Evolutionary conservation across 2,113 vertebrate species (phyloP).

Genomic region (Zootoca vivipara): DNA sequence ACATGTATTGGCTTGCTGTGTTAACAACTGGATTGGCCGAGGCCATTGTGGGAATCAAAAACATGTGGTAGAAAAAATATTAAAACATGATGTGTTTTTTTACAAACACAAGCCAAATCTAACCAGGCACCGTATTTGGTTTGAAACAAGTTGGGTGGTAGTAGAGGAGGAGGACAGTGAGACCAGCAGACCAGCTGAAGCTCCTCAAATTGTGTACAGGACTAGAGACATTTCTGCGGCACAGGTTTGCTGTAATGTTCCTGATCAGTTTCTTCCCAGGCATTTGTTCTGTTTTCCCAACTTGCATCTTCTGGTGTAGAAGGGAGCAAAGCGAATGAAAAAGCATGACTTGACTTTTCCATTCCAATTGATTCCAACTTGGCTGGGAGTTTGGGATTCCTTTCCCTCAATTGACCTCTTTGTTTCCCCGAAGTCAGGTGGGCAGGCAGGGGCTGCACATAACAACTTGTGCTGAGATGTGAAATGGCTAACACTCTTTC

Average conservation of each 20-base stretch:
- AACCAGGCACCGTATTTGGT: background rate
- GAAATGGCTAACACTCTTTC: background rate
- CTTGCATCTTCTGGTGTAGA: background rate
- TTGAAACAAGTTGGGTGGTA: background rate
- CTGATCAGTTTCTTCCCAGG: background rate
- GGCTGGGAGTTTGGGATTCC: background rate
- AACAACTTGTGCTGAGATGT: background rate
- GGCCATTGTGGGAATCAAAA: background rate
- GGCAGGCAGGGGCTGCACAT: too few relatives aligned
- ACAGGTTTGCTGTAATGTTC: background rate
- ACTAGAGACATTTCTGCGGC: background rate
- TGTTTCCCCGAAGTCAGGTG: background rate
- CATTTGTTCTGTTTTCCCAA: background rate
- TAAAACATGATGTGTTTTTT: background rate
- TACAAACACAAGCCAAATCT: background rate
- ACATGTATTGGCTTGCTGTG: background rate
- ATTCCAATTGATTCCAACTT: background rate
- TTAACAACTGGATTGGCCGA: background rate
- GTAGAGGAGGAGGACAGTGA: too few relatives aligned
- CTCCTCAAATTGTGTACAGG: background rate
- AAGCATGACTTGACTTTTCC: slow-evolving; percentile 7
- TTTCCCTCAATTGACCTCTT: background rate
- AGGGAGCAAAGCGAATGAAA: background rate
- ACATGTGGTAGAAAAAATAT: background rate
- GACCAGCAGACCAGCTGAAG: background rate